Base-by-base conservation (phyloP, 2,888 invertebrate species). In the Lepeophtheirus nordmannii region DNA sequence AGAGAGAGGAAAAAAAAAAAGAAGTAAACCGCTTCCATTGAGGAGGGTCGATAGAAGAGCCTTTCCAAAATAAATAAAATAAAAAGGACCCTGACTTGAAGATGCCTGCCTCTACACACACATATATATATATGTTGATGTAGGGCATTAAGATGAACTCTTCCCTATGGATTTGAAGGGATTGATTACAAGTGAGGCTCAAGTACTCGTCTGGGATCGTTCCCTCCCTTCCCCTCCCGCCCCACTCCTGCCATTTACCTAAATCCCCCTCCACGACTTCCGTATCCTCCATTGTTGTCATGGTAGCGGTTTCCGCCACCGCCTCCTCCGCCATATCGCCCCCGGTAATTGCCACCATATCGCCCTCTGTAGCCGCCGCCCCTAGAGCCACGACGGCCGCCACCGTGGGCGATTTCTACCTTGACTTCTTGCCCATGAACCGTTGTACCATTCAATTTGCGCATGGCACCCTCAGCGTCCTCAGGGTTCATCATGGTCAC, bases 391-490 rank as follows among this genome's bases (percentile, higher is more conserved):
- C 63, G 63, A 46, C 62, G 62, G 7, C 58, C 22, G 2, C 61
- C 61, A 30, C 61, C 60, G 3, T 30, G 30, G 60, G 60, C 60
- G 12, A 37, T 60, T 11, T 60, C 60, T 10, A 63, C 63, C 63
- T 63, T 63, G 53, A 63, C 37, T 53, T 63, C 46, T 22, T 63
- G 46, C 2, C 63, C 63, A 30, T 63, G 37, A 12, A 63, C 38
- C 14, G 38, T 56, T 20, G 20, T 22, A 10, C 63, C 63, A 23
- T 46, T 63, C 46, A 63, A 23, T 22, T 63, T 20, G 46, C 22
- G 41, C 22, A 63, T 63, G 56, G 63, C 63, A 17, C 22, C 53
- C 11, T 63, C 17, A 1, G 63, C 63, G 20, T 22, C 63, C 20
- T 46, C 46, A 3, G 41, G 46, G 14, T 46, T 22, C 22, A n/a